Base-by-base conservation (phyloP, 2,888 invertebrate species). In the Camponotus fellah region DNA sequence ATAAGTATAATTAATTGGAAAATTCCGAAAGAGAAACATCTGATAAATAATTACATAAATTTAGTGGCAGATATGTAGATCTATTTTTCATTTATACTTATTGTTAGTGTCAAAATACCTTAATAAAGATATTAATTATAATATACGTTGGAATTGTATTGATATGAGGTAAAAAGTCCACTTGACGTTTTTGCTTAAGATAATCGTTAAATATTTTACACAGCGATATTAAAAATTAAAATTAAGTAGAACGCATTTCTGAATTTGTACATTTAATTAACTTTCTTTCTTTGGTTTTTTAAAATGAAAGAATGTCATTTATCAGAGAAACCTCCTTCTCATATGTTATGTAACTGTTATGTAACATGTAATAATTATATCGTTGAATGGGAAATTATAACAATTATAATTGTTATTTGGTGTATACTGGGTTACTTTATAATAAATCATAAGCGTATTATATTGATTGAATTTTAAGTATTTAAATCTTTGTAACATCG, bases 401-500 rank as follows among this genome's bases (percentile, higher is more conserved):
- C 26, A 26, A 26, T 26, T 26, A 26, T 26, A 26, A 26, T 2
- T 26, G 26, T 26, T 26, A 26, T 26, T 26, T 26, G 26, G 26
- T 26, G 26, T 26, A 2, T 26, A 26, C 26, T 26, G 26, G 26
- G 0, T 37, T 6, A 2, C 17, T 71, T 71, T 21, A 21, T 17
- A 37, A 37, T 71, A 34, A 56, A 71, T 71, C 12, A 43, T 65
- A 86, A 37, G 83, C 86, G 82, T 68, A n/a, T 60, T 66, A 12
- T 14, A 40, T 9, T 40, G 37, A 68, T 3, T 26, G 14, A 64
- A 14, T 26, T 46, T 34, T 6, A 37, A 4, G 40, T 12, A 2
- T 32, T 66, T 56, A 81, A 60, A 74, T 66, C 32, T 14, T 64
- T 32, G n/a, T 58, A 76, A 58, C 49, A 71, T 83, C 80, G 88